These are phyloP conservation scores for Ophraella communa DNA, from an alignment of 2,888 invertebrate species.

Conservation along the genomic window DNA sequence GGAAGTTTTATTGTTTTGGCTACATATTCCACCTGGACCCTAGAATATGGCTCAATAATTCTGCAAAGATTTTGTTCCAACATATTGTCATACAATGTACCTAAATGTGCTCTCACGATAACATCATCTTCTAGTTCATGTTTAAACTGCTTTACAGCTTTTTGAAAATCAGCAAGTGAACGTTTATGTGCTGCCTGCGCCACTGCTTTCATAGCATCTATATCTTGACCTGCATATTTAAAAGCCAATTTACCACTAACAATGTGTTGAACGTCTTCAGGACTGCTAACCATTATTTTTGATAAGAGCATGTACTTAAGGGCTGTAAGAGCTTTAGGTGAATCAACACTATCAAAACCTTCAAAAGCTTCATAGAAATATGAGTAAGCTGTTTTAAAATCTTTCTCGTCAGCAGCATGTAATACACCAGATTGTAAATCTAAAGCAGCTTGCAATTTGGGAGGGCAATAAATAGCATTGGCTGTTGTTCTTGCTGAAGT, in stretches of 20 bases:
- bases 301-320: constrained; percentile 99
- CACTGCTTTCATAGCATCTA: constrained; percentile 98
- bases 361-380: constrained; percentile 99
- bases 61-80: constrained; percentile 98
- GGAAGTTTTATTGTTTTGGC: constrained; percentile 90
- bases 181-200: constrained; percentile 95
- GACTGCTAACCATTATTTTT: constrained; percentile 97
- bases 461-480: constrained; percentile 99
- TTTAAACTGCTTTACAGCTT: constrained; percentile 84
- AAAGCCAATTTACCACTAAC: constrained; percentile 96
- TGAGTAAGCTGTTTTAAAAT: constrained; percentile 99
- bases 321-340: constrained; percentile 89
- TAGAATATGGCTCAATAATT: constrained; percentile 98
- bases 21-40: constrained; percentile 93
- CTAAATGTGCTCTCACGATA: constrained; percentile 95
- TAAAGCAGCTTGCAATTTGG: constrained; percentile 96
- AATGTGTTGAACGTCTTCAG: constrained; percentile 94
- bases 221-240: constrained; percentile 93
- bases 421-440: constrained; percentile 97
- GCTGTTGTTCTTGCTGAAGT: constrained; percentile 99
- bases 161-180: constrained; percentile 95
- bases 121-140: constrained; percentile 93
- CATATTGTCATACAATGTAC: constrained; percentile 97
- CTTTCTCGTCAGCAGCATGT: constrained; percentile 99
- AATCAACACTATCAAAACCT: constrained; percentile 95